These are phyloP conservation scores for Cairina moschata DNA, from an alignment of 2,113 vertebrate genomes.

Conservation along the genomic window DNA sequence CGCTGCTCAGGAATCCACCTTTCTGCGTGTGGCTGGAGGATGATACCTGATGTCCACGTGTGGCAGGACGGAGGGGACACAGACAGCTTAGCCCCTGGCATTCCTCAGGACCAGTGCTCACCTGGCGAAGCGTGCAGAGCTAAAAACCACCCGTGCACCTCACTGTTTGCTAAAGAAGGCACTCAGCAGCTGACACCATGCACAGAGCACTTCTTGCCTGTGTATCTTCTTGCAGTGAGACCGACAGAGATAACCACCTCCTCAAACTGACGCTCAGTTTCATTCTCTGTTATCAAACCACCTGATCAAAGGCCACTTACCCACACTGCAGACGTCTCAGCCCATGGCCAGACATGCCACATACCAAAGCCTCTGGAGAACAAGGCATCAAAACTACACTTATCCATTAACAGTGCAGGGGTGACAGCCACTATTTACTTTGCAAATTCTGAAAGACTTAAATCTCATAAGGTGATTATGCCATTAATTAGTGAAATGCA, in stretches of 20 bases:
- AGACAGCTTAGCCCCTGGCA: neutral
- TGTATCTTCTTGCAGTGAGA: neutral
- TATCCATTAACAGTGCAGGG: neutral
- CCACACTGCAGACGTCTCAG: neutral
- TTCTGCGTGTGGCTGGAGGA: rapidly evolving
- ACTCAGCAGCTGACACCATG: neutral
- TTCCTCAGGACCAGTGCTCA: neutral
- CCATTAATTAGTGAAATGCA: neutral
- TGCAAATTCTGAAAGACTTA: neutral
- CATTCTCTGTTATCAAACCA: constrained; percentile 16
- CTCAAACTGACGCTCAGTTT: neutral
- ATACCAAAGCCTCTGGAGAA: constrained; percentile 17
- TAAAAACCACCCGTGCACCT: neutral
- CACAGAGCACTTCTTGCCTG: neutral
- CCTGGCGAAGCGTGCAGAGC: neutral
- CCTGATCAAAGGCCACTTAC: constrained; percentile 10
- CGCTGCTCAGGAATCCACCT: neutral
- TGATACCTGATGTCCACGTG: rapidly evolving
- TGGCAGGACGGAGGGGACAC: rapidly evolving
- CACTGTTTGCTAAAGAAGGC: neutral
- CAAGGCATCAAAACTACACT: neutral
- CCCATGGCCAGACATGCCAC: neutral
- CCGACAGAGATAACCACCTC: neutral
- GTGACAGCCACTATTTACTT: neutral
- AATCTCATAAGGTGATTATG: neutral